Percentiles rank a stretch among this genome's conserved stretches.
phyloP scores from a whole-genome alignment of 2,797 vertebrate species.

The Sphenodon punctatus region DNA sequence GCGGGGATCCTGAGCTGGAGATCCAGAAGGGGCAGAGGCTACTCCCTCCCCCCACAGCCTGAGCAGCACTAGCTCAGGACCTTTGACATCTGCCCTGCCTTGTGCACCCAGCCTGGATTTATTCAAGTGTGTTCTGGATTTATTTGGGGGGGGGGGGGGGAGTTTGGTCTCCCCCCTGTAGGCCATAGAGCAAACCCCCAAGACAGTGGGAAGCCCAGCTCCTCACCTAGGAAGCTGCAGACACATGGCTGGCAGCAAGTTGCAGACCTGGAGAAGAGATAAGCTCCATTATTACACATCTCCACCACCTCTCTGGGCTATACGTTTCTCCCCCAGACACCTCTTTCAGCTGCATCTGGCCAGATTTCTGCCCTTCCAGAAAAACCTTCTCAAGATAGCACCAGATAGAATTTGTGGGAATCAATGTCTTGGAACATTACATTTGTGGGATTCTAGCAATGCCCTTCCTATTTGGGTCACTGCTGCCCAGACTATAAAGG shows the following conservation, averaged over 20 bases:
- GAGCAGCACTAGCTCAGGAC: neutral
- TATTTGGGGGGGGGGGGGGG: too few relatives aligned
- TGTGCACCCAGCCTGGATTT: neutral
- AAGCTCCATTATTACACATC: neutral
- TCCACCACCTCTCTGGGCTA: neutral
- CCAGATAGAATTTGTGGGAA: too few relatives aligned
- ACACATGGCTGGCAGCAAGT: fast-evolving
- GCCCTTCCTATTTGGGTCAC: neutral
- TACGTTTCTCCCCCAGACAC: too few relatives aligned
- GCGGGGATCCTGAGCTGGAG: too few relatives aligned
- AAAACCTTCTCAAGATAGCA: too few relatives aligned
- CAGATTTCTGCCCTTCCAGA: too few relatives aligned
- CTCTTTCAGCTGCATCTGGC: too few relatives aligned
- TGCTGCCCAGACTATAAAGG: neutral
- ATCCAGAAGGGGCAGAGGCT: neutral
- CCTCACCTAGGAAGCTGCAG: neutral
- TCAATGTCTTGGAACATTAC: too few relatives aligned
- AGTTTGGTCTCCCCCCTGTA: neutral
- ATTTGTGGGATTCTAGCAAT: neutral
- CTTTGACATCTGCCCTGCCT: neutral
- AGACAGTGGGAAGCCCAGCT: too few relatives aligned
- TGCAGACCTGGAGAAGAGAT: neutral
- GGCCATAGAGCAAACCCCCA: too few relatives aligned
- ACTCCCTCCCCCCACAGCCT: neutral
- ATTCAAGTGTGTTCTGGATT: too few relatives aligned